Evolutionary conservation across 2,888 invertebrate genomes (phyloP), one percentile per base, ranked within the genome.

Genomic region (Dryococelus australis): DNA sequence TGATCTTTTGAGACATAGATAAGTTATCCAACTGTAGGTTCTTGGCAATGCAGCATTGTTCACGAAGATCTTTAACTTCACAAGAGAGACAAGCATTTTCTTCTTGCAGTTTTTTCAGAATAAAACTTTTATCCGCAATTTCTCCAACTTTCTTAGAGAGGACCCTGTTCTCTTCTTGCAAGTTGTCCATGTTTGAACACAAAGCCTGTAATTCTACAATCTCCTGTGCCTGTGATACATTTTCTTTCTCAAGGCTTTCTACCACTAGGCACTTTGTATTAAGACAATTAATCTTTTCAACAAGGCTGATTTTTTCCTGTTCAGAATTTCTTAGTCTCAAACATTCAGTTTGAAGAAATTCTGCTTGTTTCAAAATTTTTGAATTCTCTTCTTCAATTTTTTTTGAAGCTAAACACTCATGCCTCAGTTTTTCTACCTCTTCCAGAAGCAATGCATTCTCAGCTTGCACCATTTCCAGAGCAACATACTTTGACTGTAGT

Each of bases 331-430:
- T 65, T 65, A 65, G n/a, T 20, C 24, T 65, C 65, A n/a, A 65
- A 65, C 20, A 24, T 65, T 65, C 65, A n/a, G 65, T n/a, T 65
- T 65, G 65, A 20, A 65, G 16, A 65, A 65, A 2, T 9, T 65
- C 65, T 16, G 16, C 24, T 65, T 24, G 53, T 28, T 28, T n/a
- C 24, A 20, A 53, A 26, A 86, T 65, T 47, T 78, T 16, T 10
- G 26, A 13, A 86, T 78, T 53, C 28, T 86, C 86, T 9, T 53
- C 86, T 28, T 13, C 9, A 35, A 53, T 27, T 20, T 86, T 65
- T n/a, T 65, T 65, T 24, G 16, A 65, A n/a, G 65, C 12, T 20
- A 26, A 47, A 10, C 43, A 20, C 53, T 86, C 78, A 24, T 53
- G 13, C 20, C 65, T 86, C 12, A 86, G 43, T 12, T 16, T 10